Evolutionary conservation across 2,888 invertebrate genomes (phyloP).

Genomic region (Ophion ellenae): DNA sequence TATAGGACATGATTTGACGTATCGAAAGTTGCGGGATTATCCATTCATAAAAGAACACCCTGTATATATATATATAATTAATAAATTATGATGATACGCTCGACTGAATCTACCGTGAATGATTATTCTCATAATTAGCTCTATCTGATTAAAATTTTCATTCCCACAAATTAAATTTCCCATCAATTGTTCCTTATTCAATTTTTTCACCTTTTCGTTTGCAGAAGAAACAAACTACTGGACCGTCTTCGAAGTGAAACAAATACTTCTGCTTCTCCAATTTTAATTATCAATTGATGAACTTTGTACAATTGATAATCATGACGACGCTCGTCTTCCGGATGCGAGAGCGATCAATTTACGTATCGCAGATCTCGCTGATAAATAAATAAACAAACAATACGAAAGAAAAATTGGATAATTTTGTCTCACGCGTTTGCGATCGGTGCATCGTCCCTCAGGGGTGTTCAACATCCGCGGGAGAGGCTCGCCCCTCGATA

Average conservation of each 20-base stretch:
- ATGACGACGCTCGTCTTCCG: neutral
- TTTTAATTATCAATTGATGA: neutral
- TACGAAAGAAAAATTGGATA: neutral
- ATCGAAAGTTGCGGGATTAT: too few relatives aligned
- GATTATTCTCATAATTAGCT: conserved; percentile 76
- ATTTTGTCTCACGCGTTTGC: neutral
- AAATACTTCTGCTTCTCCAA: neutral
- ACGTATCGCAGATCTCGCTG: too few relatives aligned
- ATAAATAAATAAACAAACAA: neutral
- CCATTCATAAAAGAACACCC: too few relatives aligned
- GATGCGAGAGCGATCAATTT: neutral
- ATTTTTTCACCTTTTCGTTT: conserved; percentile 7
- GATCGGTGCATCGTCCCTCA: neutral
- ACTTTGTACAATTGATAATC: neutral
- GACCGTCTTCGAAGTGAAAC: neutral
- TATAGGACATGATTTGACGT: too few relatives aligned
- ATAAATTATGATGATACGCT: conserved; percentile 65
- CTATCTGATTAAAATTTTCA: conserved; percentile 75
- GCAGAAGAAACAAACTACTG: neutral
- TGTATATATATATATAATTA: neutral
- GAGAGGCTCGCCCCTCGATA: neutral
- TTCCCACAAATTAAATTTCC: neutral
- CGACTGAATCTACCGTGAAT: conserved; percentile 77
- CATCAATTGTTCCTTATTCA: neutral
- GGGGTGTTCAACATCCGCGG: neutral